A percentile compares a stretch with the other conserved stretches of the same genome.
These are phyloP conservation scores for Sanderia malayensis DNA, from an alignment of 30 jellyfish, hydroid and myxozoan genomes.

Conservation along the genomic window DNA sequence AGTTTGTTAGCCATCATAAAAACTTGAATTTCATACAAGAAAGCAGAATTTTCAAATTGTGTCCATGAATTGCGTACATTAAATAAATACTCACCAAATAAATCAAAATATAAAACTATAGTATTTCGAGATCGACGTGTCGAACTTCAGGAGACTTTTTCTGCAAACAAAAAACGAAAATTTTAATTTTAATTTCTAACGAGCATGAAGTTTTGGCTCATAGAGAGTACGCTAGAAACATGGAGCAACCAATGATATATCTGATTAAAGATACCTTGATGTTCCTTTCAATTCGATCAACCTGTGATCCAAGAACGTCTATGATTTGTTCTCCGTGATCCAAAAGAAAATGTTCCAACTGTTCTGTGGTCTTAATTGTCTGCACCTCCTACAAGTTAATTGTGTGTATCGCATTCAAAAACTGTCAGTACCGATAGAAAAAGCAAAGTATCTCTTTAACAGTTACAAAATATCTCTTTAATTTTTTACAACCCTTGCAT, in stretches of 20 bases:
- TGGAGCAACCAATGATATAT: not conserved
- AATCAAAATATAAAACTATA: no score
- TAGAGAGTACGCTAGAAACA: not conserved
- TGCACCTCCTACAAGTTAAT: slow-evolving; percentile 66
- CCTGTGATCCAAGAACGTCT: slow-evolving; percentile 96
- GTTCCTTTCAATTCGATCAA: slow-evolving; percentile 92
- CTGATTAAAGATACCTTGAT: slow-evolving; percentile 59
- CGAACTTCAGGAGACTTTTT: slow-evolving; percentile 95
- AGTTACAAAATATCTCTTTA: no score
- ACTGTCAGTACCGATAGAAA: no score
- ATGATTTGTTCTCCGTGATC: slow-evolving; percentile 98
- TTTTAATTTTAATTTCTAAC: not conserved
- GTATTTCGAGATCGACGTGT: slow-evolving; percentile 89
- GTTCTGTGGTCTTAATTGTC: slow-evolving; percentile 75
- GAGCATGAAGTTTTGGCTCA: no score
- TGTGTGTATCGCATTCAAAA: no score
- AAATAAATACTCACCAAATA: no score
- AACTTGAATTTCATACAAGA: no score
- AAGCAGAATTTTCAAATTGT: no score
- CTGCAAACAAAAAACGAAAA: slow-evolving; percentile 26
- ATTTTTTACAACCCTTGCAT: no score
- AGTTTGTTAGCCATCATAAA: no score
- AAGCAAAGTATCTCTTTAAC: no score
- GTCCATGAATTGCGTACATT: no score
- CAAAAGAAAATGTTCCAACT: slow-evolving; percentile 77